These are phyloP conservation scores for Hesperophylax magnus DNA, from an alignment of 1,140 invertebrate species.

Conservation along the genomic window DNA sequence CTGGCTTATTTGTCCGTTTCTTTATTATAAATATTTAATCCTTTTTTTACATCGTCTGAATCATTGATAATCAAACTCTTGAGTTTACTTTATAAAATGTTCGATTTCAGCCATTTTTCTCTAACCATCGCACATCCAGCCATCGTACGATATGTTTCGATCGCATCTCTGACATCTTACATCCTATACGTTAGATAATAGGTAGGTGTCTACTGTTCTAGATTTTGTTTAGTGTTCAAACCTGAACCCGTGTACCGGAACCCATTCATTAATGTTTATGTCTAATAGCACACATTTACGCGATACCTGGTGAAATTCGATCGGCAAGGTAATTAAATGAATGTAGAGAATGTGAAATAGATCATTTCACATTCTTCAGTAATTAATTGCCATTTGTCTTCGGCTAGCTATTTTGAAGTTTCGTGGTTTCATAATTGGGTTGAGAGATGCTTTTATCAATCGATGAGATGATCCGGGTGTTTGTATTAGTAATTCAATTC, in stretches of 20 bases:
- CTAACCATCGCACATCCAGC: no score
- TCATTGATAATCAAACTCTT: no score
- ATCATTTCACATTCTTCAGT: neutral
- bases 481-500: no score
- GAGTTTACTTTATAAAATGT: no score
- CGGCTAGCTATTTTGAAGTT: neutral
- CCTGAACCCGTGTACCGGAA: neutral
- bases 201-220: no score
- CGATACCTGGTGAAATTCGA: conserved; percentile 11
- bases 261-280: neutral
- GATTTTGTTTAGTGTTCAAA: neutral
- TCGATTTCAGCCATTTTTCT: no score
- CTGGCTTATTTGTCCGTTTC: no score
- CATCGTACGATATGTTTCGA: no score
- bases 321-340: conserved; percentile 1
- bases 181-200: no score
- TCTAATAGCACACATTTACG: neutral
- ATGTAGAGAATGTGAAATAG: neutral
- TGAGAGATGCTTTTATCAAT: neutral
- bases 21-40: no score
- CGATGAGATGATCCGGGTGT: neutral
- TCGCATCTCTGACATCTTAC: no score
- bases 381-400: neutral
- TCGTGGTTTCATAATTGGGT: neutral
- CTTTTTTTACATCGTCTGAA: no score